Evolutionary conservation across 1,140 invertebrate species (phyloP), one percentile per base, ranked within the genome.

Genomic region (Camponotus pennsylvanicus): DNA sequence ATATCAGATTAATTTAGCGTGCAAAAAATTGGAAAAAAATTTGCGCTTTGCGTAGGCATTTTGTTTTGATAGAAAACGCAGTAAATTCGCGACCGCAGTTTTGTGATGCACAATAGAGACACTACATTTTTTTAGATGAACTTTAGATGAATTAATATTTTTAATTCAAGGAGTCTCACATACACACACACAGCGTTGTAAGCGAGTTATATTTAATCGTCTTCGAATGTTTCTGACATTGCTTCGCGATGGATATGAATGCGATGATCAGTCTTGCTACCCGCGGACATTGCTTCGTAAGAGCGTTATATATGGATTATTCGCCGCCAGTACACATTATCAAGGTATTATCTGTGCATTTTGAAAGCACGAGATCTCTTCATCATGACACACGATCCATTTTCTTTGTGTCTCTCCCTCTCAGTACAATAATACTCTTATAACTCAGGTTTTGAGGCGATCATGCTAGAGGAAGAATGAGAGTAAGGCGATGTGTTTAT

Each of bases 341-440:
- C 59, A 85, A 66, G 66, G 49, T 86, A 66, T 82, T 71, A 40
- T 76, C 57, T 15, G 42, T 59, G 84, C 84, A 77, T 69, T 52
- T 85, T 59, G 64, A 63, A 66, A 66, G 71, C 61, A 15, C 61
- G 61, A 70, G 66, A 82, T 61, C 61, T 76, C 42, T 61, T 59
- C 64, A 73, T 40, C 79, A 71, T 59, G 55, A 75, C 87, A 21
- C 49, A 61, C 8, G 40, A 42, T 71, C 18, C n/a, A 59, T 52
- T 73, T 15, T 61, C 27, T 52, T 18, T 18, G 3, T 52, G 15
- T 52, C 15, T 3, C 67, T 37, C 61, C 1, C 34, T 71, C 32
- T 69, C 34, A 82, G 77, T 90, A 87, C 75, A 90, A 90, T 85
- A 85, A 89, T 64, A 87, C 52, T 89, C 87, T 90, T 75, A 89